phyloP scores from a whole-genome alignment of 2,113 vertebrate genomes.

The Cyanistes caeruleus region DNA sequence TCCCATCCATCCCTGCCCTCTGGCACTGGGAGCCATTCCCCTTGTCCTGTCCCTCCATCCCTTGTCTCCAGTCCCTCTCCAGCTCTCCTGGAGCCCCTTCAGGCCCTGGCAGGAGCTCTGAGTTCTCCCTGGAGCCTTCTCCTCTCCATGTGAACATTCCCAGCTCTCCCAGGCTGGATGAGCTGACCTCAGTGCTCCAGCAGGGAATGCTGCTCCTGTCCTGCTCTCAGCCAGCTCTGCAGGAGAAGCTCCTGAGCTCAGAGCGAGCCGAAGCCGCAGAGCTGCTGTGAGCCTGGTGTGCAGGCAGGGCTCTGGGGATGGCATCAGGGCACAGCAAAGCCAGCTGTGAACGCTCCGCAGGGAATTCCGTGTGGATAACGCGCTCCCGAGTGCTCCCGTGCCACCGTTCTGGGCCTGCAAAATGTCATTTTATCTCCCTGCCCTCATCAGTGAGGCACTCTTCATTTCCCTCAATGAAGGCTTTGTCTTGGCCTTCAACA shows the following conservation, averaged over 20 bases:
- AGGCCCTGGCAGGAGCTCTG: rapidly evolving
- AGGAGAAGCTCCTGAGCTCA: neutral
- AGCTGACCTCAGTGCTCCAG: neutral
- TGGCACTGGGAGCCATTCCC: neutral
- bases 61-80: too few relatives aligned
- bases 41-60: neutral
- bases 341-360: neutral
- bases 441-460: conserved; percentile 38
- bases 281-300: neutral
- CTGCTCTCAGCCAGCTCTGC: neutral
- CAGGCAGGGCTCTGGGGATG: neutral
- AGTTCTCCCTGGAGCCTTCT: neutral
- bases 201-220: neutral
- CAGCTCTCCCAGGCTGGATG: neutral
- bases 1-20: neutral
- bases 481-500: conserved; percentile 44
- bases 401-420: neutral
- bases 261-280: neutral
- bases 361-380: neutral
- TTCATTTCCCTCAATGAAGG: conserved; percentile 35
- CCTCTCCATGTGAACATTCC: rapidly evolving
- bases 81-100: too few relatives aligned
- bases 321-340: neutral
- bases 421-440: conserved; percentile 39
- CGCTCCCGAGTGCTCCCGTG: neutral